Conservation (phyloP, 2,113 vertebrate genomes). For the Sigmodon hispidus region DNA sequence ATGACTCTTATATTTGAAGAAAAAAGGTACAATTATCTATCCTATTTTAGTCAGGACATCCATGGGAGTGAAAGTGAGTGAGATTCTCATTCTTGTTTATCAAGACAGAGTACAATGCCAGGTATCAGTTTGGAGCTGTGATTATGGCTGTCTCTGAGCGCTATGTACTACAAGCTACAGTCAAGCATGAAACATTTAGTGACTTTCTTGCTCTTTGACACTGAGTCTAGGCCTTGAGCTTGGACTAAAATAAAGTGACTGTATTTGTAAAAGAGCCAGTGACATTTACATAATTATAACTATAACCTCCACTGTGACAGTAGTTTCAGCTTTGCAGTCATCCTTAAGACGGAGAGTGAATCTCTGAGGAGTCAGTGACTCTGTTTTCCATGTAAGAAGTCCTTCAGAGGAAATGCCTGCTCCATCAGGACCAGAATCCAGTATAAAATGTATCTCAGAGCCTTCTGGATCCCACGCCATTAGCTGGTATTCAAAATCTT, state of each 20-base stretch:
- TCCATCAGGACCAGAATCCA: constrained; percentile 88
- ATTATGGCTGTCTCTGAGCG: not conserved
- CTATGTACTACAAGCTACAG: not conserved
- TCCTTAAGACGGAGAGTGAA: constrained; percentile 88
- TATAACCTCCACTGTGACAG: constrained; percentile 87
- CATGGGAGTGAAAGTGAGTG: not conserved
- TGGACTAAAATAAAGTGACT: not conserved
- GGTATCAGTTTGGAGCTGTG: not conserved
- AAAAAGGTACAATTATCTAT: not conserved
- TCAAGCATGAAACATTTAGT: not conserved
- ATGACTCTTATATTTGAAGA: not conserved
- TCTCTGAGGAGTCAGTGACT: constrained; percentile 76
- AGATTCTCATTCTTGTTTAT: not conserved
- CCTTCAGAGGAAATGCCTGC: constrained; percentile 90
- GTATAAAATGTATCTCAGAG: constrained; percentile 87
- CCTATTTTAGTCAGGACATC: not conserved
- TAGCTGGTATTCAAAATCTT: constrained; percentile 91
- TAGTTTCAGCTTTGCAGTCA: constrained; percentile 88
- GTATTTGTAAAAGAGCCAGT: not conserved
- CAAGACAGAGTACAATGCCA: not conserved
- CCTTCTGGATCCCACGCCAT: constrained; percentile 91
- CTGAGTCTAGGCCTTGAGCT: not conserved
- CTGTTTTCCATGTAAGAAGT: constrained; percentile 90
- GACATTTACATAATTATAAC: not conserved
- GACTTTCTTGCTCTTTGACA: not conserved